Conservation (phyloP, 2,113 vertebrate species). For the Elephas maximus region DNA sequence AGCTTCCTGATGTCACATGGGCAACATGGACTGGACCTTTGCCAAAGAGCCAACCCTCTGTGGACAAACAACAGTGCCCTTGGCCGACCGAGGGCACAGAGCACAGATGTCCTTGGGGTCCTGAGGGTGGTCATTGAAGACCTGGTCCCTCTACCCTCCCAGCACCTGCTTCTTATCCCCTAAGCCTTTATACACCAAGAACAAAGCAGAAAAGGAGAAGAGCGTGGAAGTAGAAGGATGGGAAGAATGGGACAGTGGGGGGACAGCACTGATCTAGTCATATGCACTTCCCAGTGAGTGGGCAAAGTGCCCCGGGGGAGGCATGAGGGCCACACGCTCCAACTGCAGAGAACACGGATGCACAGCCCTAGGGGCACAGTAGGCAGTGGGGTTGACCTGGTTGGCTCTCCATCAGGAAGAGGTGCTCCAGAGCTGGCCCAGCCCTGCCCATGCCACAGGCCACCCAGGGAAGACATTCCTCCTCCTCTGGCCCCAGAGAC, state of each 20-base stretch:
- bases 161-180: background rate
- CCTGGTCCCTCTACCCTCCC: background rate
- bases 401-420: background rate
- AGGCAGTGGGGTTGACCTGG: accelerated
- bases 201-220: background rate
- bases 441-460: background rate
- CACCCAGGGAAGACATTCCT: background rate
- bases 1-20: background rate
- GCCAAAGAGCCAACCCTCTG: background rate
- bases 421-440: too few species aligned
- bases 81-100: background rate
- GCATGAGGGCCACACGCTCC: background rate
- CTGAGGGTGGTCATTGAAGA: background rate
- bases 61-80: background rate
- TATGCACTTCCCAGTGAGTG: too few species aligned
- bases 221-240: accelerated
- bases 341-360: background rate
- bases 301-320: background rate
- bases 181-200: background rate
- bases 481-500: background rate
- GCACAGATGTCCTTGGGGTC: background rate
- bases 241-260: background rate
- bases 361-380: background rate
- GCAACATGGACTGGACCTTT: background rate
- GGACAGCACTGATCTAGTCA: background rate